Base-by-base conservation (phyloP, 2,113 vertebrate genomes). In the Calyptommatus sinebrachiatus region DNA sequence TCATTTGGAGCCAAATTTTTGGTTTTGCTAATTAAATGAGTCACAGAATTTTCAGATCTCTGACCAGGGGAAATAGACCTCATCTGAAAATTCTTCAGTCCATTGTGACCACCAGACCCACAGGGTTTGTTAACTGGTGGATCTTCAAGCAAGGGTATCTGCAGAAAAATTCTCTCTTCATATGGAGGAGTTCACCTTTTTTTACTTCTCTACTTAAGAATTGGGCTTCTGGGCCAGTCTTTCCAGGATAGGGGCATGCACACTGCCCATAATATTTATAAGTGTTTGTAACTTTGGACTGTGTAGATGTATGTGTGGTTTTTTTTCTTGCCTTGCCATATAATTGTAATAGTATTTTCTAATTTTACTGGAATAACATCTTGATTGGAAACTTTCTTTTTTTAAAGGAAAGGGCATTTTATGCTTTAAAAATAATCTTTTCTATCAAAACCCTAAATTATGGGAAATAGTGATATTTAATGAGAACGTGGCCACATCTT, bases 381-480 rank as follows among this genome's bases (percentile, higher is more conserved):
- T 85, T 88, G 83, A 87, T 85, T 79, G 29, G 80, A 41, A 60
- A 77, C 50, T 83, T 45, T 85, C 81, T 18, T 31, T 41, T 50
- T 50, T 50, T n/a, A 28, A 72, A 53, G 41, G 26, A 76, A 41
- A 62, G 83, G 82, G 70, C 82, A 83, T 80, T 78, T 87, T 90
- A 77, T 84, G 89, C 89, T 83, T 91, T 87, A 60, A 79, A 84
- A 84, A 75, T 81, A 72, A 81, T n/a, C 41, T 48, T 80, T 90
- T 83, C 75, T 73, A 63, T 83, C 82, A 71, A 86, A 80, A 86
- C 87, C 83, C 85, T 87, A 89, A 92, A 84, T 73, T 88, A 57
- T 78, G 62, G 57, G 85, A 86, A 74, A 77, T 73, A 75, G 41
- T 77, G 76, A 83, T 89, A 92, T 86, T 76, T 89, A 88, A 89